These are phyloP conservation scores for Melanerpes formicivorus DNA, from an alignment of 2,113 vertebrate species.

Conservation along the genomic window DNA sequence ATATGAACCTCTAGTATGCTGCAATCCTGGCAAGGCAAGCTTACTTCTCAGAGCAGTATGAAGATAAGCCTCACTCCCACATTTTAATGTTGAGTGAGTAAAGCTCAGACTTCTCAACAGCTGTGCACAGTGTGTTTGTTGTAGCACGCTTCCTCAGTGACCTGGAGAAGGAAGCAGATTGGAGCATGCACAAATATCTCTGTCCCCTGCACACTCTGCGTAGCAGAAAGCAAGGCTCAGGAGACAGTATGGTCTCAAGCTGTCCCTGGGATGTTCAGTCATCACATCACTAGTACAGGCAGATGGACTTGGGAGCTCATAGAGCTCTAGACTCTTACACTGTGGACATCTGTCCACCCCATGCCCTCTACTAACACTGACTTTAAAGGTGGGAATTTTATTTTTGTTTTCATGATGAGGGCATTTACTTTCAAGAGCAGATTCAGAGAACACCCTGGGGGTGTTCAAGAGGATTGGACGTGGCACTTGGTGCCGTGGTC, in stretches of 20 bases:
- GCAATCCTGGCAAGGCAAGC: background rate
- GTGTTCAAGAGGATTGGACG: too few species aligned
- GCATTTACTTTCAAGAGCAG: background rate
- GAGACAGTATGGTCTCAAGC: background rate
- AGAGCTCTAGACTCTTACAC: background rate
- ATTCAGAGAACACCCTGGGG: background rate
- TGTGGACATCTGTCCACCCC: accelerated
- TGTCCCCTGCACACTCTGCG: accelerated
- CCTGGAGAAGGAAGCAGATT: background rate
- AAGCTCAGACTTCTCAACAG: background rate
- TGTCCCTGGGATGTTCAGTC: background rate
- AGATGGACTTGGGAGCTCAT: background rate
- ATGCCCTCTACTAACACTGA: background rate
- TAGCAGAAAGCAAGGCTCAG: background rate
- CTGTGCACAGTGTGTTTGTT: background rate
- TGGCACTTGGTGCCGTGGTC: too few species aligned
- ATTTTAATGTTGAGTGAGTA: background rate
- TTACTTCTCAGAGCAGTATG: background rate
- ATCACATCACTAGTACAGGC: accelerated
- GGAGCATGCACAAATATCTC: accelerated
- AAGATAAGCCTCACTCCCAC: background rate
- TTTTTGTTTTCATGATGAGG: background rate
- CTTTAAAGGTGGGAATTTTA: background rate
- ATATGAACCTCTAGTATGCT: background rate
- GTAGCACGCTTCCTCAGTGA: background rate